A percentile compares a stretch with the other conserved stretches of the same genome.
Conservation (phyloP, 2,888 invertebrate genomes). For the Calliopum simillimum region DNA sequence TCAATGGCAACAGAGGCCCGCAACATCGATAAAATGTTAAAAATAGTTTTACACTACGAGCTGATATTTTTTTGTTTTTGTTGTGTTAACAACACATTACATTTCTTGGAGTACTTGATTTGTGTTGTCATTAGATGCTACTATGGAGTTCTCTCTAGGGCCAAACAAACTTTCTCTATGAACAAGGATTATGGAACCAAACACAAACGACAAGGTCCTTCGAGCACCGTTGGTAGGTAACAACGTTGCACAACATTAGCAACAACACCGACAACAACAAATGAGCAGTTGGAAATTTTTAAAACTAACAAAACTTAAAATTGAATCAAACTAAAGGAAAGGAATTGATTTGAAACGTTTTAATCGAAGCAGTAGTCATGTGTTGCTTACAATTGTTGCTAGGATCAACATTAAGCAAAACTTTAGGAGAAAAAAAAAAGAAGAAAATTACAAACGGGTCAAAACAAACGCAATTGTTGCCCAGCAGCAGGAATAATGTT, state of each 20-base stretch:
- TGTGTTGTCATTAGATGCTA: constrained; percentile 19
- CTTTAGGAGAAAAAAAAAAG: constrained; percentile 3
- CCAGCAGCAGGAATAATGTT: no score
- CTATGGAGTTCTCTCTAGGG: constrained; percentile 26
- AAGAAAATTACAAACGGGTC: not conserved
- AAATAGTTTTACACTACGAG: not conserved
- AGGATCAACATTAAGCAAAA: constrained; percentile 7
- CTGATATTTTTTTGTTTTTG: constrained; percentile 2
- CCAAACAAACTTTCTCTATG: constrained; percentile 24
- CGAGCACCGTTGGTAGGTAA: constrained; percentile 21
- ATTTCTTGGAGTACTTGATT: constrained; percentile 20
- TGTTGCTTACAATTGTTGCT: constrained; percentile 14
- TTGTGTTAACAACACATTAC: not conserved
- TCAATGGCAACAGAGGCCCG: constrained; percentile 12
- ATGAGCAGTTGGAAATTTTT: constrained; percentile 4
- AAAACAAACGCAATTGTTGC: constrained; percentile 14
- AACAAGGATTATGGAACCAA: not conserved
- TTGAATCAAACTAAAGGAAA: not conserved
- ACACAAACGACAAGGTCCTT: not conserved
- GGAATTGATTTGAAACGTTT: constrained; percentile 6
- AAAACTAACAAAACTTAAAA: not conserved
- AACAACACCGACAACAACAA: not conserved
- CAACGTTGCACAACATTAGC: constrained; percentile 9
- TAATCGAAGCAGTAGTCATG: not conserved
- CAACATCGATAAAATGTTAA: constrained; percentile 9